Percentiles rank a stretch among this genome's conserved stretches.
phyloP scores from a whole-genome alignment of 2,113 vertebrate species.

The Phalacrocorax brasilianus region DNA sequence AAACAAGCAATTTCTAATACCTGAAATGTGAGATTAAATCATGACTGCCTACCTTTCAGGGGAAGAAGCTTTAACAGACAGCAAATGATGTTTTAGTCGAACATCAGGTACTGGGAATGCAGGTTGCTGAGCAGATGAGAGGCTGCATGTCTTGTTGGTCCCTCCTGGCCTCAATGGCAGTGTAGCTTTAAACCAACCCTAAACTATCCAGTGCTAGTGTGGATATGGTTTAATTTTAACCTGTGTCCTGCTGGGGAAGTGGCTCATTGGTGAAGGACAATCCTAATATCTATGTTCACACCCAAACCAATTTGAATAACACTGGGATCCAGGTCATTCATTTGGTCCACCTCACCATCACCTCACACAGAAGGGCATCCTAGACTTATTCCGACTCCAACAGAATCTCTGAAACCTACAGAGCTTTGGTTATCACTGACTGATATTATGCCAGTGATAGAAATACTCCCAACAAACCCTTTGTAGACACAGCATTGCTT shows the following conservation, averaged over 20 bases:
- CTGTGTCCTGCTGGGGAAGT: neutral
- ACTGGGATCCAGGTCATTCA: neutral
- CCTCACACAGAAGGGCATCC: neutral
- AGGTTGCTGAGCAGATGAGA: neutral
- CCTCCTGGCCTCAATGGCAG: neutral
- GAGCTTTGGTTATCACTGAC: neutral
- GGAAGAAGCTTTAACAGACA: neutral
- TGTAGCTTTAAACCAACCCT: neutral
- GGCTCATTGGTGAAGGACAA: neutral
- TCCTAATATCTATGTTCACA: neutral
- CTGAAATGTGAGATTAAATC: neutral
- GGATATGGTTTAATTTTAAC: neutral
- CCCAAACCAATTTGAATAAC: neutral
- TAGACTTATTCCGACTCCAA: neutral
- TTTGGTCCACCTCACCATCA: neutral
- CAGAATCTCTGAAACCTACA: neutral
- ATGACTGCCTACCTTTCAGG: neutral
- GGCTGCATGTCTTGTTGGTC: neutral
- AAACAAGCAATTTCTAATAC: neutral
- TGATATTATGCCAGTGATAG: neutral
- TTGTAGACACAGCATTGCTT: conserved; percentile 16
- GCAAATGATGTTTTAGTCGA: neutral
- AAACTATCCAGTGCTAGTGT: neutral
- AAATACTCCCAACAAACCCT: conserved; percentile 11
- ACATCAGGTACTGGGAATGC: neutral